Evolutionary conservation across 1,140 invertebrate genomes (phyloP).

Genomic region (Streblospio benedicti): DNA sequence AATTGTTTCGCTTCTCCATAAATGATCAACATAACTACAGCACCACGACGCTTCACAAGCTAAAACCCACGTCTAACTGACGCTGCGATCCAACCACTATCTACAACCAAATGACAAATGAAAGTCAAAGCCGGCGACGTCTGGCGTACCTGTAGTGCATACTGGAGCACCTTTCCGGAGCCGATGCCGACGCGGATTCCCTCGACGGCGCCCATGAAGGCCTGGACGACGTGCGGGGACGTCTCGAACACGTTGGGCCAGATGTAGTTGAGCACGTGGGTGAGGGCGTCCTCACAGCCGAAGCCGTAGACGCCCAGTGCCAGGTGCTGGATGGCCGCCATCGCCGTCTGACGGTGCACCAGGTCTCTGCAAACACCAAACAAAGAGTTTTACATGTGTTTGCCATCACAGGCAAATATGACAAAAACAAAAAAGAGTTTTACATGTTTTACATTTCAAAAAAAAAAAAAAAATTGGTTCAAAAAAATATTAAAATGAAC

Average conservation of each 20-base stretch:
- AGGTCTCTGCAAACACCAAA: conserved; percentile 66
- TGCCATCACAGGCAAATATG: not conserved
- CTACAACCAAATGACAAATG: not conserved
- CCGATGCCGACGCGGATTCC: conserved; percentile 91
- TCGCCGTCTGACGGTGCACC: conserved; percentile 96
- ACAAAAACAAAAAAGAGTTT: not conserved
- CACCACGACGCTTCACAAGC: too few relatives aligned
- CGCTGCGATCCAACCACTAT: too few relatives aligned
- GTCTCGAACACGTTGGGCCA: conserved; percentile 99
- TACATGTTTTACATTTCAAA: too few relatives aligned
- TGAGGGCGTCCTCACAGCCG: conserved; percentile 95
- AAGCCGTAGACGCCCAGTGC: conserved; percentile 97
- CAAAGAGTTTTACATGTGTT: conserved; percentile 5
- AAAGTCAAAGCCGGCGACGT: too few relatives aligned
- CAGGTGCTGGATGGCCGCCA: conserved; percentile 98
- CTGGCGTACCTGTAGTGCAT: conserved; percentile 80
- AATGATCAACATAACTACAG: too few relatives aligned
- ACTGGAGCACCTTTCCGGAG: conserved; percentile 92
- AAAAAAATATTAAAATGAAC: too few relatives aligned
- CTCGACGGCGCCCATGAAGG: conserved; percentile 98
- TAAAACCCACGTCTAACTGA: too few relatives aligned
- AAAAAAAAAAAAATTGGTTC: too few relatives aligned
- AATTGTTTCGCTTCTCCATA: too few relatives aligned
- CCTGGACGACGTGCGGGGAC: conserved; percentile 97
- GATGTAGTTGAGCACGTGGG: conserved; percentile 95